These are phyloP conservation scores for Trichosurus vulpecula DNA, from an alignment of 2,797 vertebrate genomes.

Conservation along the genomic window DNA sequence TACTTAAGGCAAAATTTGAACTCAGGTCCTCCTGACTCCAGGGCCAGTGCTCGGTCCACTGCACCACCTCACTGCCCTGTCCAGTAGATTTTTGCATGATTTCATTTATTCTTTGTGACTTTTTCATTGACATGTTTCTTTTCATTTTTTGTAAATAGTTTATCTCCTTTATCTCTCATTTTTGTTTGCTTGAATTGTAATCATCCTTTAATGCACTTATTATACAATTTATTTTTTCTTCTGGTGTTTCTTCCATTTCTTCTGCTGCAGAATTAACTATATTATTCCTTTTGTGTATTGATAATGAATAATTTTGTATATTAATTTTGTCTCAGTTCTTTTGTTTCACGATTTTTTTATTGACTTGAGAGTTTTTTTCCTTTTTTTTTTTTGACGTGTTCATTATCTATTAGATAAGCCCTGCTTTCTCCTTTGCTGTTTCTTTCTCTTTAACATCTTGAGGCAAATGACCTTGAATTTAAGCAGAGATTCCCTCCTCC, in stretches of 20 bases:
- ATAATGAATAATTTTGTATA: background rate
- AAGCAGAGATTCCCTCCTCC: background rate
- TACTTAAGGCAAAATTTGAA: too few species aligned
- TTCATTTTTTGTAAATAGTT: background rate
- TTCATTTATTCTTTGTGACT: background rate
- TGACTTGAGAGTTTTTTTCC: background rate
- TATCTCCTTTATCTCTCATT: background rate
- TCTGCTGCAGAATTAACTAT: background rate
- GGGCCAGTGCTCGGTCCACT: background rate
- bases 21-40: conserved; percentile 38
- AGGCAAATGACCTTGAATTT: background rate
- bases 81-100: conserved; percentile 37
- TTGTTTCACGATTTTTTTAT: background rate
- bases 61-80: background rate
- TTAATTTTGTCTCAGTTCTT: background rate
- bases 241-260: background rate
- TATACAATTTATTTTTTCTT: background rate
- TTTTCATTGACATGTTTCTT: background rate
- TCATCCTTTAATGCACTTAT: background rate
- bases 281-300: background rate
- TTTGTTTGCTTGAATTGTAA: background rate
- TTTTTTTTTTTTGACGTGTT: background rate
- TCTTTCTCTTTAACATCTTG: background rate
- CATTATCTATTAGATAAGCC: background rate
- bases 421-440: background rate